Conservation (phyloP, 2,797 vertebrate genomes). For the Epinephelus malabaricus region DNA sequence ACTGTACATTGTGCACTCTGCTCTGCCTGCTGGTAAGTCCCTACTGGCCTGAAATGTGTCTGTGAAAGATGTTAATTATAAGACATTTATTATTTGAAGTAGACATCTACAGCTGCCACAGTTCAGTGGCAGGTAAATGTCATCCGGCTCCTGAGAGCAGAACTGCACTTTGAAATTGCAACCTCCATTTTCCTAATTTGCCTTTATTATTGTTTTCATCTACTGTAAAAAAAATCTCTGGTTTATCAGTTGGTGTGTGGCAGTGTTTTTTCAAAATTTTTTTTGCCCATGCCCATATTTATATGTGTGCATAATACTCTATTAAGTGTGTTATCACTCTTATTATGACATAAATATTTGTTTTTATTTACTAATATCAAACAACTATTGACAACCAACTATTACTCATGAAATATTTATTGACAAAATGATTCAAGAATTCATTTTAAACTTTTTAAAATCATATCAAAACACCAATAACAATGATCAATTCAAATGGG, state of each 20-base stretch:
- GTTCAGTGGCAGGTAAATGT: not conserved
- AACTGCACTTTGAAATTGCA: not conserved
- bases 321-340: too few relatives aligned
- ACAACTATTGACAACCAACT: too few relatives aligned
- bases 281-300: too few relatives aligned
- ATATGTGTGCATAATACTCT: too few relatives aligned
- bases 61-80: not conserved
- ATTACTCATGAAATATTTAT: too few relatives aligned
- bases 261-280: too few relatives aligned
- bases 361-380: too few relatives aligned
- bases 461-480: too few relatives aligned
- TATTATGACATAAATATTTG: too few relatives aligned
- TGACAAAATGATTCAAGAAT: too few relatives aligned
- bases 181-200: not conserved
- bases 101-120: not conserved
- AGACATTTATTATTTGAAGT: not conserved
- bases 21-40: conserved; percentile 18
- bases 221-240: not conserved
- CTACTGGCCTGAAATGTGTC: conserved; percentile 9
- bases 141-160: not conserved
- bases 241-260: not conserved
- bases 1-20: conserved; percentile 14
- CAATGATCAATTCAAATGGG: too few relatives aligned
- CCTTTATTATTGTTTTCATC: not conserved
- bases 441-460: too few relatives aligned